These are phyloP conservation scores for Keiferia lycopersicella DNA, from an alignment of 2,888 invertebrate genomes.

Conservation along the genomic window DNA sequence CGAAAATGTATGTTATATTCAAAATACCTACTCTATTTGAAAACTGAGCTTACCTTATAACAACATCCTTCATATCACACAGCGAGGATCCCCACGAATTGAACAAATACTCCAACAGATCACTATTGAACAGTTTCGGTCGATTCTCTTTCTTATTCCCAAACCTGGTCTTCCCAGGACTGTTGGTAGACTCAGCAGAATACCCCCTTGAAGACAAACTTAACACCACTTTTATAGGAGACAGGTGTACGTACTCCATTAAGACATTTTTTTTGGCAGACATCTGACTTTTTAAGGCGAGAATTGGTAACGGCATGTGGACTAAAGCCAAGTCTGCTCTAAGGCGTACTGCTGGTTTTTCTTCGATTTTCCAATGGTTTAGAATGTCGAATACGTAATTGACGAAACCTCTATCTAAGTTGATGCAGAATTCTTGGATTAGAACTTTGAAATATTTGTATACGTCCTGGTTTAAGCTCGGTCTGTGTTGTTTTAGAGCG, in stretches of 20 bases:
- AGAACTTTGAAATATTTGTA: slow-evolving; percentile 84
- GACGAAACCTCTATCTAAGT: slow-evolving; percentile 86
- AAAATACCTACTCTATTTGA: too few relatives aligned
- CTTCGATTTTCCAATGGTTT: slow-evolving; percentile 81
- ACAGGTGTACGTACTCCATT: slow-evolving; percentile 81
- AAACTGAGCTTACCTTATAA: slow-evolving; percentile 76
- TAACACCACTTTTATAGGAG: slow-evolving; percentile 82
- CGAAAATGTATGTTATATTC: too few relatives aligned
- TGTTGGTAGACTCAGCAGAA: slow-evolving; percentile 54
- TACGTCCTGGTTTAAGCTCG: slow-evolving; percentile 76
- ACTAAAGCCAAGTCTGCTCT: slow-evolving; percentile 80
- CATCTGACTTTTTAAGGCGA: slow-evolving; percentile 68
- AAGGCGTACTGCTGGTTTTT: slow-evolving; percentile 80
- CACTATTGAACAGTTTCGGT: slow-evolving; percentile 79
- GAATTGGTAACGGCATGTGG: slow-evolving; percentile 79
- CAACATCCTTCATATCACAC: slow-evolving; percentile 84
- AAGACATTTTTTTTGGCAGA: slow-evolving; percentile 65
- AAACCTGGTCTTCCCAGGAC: slow-evolving; percentile 54
- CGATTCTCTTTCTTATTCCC: slow-evolving; percentile 69
- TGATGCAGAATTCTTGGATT: slow-evolving; percentile 85
- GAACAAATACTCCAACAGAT: slow-evolving; percentile 83
- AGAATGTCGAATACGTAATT: slow-evolving; percentile 83
- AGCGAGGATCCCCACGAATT: slow-evolving; percentile 84
- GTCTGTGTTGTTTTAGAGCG: slow-evolving; percentile 75
- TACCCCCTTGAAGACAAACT: slow-evolving; percentile 81